Percentiles rank a stretch among this genome's conserved stretches.
These are phyloP conservation scores for Aurelia sp. DNA, from an alignment of 30 jellyfish, hydroid and myxozoan genomes.

Conservation along the genomic window DNA sequence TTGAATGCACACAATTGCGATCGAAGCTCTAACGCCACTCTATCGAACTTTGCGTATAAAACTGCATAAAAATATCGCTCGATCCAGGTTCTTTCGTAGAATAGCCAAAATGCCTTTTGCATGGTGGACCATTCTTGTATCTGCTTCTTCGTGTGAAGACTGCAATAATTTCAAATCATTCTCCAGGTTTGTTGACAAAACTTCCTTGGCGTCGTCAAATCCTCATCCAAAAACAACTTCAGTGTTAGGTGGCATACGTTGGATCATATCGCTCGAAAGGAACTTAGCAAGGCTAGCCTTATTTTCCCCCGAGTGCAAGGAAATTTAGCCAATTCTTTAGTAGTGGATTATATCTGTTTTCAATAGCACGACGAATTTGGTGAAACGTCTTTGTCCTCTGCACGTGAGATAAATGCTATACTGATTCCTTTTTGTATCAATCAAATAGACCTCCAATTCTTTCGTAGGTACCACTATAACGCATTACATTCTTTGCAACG, in stretches of 20 bases:
- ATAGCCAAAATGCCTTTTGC: too few relatives aligned
- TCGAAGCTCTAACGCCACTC: too few relatives aligned
- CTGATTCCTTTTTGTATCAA: not conserved
- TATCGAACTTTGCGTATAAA: too few relatives aligned
- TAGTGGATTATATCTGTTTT: conserved; percentile 19
- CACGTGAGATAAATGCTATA: not conserved
- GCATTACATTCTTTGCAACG: too few relatives aligned
- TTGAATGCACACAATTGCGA: too few relatives aligned
- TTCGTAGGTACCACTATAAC: too few relatives aligned
- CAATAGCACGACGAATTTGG: not conserved
- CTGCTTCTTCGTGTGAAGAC: conserved; percentile 30
- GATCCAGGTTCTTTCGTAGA: too few relatives aligned
- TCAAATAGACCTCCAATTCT: too few relatives aligned
- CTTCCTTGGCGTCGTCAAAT: not conserved
- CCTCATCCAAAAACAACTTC: conserved; percentile 5
- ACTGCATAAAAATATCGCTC: too few relatives aligned
- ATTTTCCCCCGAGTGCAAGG: not conserved
- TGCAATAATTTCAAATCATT: conserved; percentile 4
- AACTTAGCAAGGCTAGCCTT: not conserved
- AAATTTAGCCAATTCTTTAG: conserved; percentile 7
- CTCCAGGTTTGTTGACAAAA: conserved; percentile 16
- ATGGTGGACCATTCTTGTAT: conserved; percentile 27
- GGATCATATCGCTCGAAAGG: too few relatives aligned
- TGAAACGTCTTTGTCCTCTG: conserved; percentile 7
- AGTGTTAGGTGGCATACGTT: not conserved